Evolutionary conservation across 1,140 invertebrate genomes (phyloP), one percentile per base, ranked within the genome.

Genomic region (Hydropsyche tenuis): DNA sequence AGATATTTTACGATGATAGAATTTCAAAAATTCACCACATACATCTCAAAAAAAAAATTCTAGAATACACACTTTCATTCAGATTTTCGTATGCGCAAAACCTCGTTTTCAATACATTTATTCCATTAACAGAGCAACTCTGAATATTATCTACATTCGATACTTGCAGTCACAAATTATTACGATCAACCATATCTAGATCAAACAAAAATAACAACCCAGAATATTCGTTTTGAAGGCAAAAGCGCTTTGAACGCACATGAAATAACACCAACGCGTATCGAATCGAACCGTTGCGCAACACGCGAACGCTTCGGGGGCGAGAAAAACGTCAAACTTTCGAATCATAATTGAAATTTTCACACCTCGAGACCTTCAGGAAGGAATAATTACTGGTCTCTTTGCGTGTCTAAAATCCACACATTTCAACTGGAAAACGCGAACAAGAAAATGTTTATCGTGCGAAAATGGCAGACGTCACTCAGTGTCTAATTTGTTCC

Each of bases 241-340:
- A n/a, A n/a, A n/a, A n/a, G n/a, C n/a, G 11, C 45, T 3, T 4
- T 46, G 45, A n/a, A 1, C 1, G 45, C 16, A 46, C 45, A 18
- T 18, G 48, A 20, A 18, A 53, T 18, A 4, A 37, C 9, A 37
- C 30, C 3, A 9, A 4, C 9, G 9, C 30, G 30, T 37, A 37
- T 37, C 30, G 30, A 37, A 37, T 37, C 9, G 22, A 60, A 60
- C 56, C 18, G 22, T 25, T 60, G 11, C 23, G 56, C 16, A 27
- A 60, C 56, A 60, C 56, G 56, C 56, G 22, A 60, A 25, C 56
- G 45, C 37, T 20, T 20, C 51, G 18, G 51, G 51, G 51, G 51
- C 6, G 6, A 18, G 51, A 60, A 60, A 60, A 60, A 60, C 56
- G 56, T 23, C 56, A 60, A 23, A 60, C 4, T 27, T 60, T 60